A percentile compares a stretch with the other conserved stretches of the same genome.
These are phyloP conservation scores for Acanthopleura granulata DNA, from an alignment of 2,888 invertebrate species.

Conservation along the genomic window DNA sequence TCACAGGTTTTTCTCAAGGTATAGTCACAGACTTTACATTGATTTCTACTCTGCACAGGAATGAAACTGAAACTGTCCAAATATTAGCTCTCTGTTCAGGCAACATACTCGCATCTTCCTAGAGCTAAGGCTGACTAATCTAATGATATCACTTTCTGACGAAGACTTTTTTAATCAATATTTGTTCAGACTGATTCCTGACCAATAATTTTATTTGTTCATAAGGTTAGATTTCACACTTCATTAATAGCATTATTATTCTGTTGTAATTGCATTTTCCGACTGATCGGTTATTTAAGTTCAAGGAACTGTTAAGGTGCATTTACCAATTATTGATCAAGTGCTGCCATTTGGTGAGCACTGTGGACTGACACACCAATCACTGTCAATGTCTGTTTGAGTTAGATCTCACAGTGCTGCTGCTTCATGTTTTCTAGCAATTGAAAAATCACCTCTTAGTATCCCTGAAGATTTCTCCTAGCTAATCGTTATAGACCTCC, in stretches of 20 bases:
- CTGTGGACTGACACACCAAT: not conserved
- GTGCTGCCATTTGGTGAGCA: not conserved
- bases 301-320: conserved; percentile 8
- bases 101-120: not conserved
- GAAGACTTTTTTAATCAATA: not conserved
- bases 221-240: conserved; percentile 10
- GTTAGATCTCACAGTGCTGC: too few relatives aligned
- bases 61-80: conserved; percentile 7
- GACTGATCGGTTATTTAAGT: not conserved
- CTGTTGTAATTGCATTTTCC: conserved; percentile 12
- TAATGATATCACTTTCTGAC: not conserved
- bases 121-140: not conserved
- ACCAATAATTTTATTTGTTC: conserved; percentile 6
- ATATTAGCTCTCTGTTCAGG: conserved; percentile 1
- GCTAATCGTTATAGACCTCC: too few relatives aligned
- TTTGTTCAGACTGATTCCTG: not conserved
- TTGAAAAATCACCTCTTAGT: too few relatives aligned
- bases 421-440: too few relatives aligned
- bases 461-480: too few relatives aligned
- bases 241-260: conserved; percentile 5
- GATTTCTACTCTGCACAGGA: not conserved
- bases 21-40: not conserved
- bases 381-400: too few relatives aligned
- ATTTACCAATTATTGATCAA: conserved; percentile 17
- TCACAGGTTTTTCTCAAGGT: not conserved